Base-by-base conservation (phyloP, 2,797 vertebrate genomes). In the Tauraco hartlaubi region DNA sequence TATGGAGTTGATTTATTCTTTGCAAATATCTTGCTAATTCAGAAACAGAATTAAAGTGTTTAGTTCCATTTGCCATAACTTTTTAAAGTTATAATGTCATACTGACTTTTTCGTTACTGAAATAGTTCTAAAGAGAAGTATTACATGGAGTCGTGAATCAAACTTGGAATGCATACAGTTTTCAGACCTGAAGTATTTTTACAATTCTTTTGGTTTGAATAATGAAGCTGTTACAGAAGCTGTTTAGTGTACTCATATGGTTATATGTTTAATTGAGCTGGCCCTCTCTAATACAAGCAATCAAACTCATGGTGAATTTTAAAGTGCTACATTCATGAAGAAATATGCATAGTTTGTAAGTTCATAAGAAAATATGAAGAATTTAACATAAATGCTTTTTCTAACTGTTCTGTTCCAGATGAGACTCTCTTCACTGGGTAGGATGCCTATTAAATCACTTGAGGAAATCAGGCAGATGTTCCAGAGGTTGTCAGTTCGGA, bases 391-490 rank as follows among this genome's bases (percentile, higher is more conserved):
- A 43, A 26, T 58, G 11, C 26, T 86, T 67, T 72, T 20, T 80
- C 29, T 91, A 22, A 77, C 68, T 85, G 1, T 90, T 97, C 35
- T 94, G 39, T 96, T 93, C n/a, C 93, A 99, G 99, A 96, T 98
- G 62, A 97, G 98, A 96, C 97, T 98, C 9, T 97, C 98, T 79
- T 98, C 98, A 0, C 71, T 98, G 82, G 76, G 92, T 55, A 98
- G 68, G 68, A 97, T 97, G 10, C 98, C 99, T 66, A 85, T 98
- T 35, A 98, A 98, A 86, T 99, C 99, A 3, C 96, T 99, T 80
- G 99, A 99, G 85, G 99, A 99, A 54, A 98, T 99, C 94, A 99
- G 98, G 94, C 97, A 98, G 56, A 97, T 99, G 92, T 99, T 99
- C 92, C 99, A 99, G 97, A 98, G 97, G 68, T 94, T 99, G 73